Conservation (phyloP, 2,888 invertebrate genomes). For the Meganola albula region DNA sequence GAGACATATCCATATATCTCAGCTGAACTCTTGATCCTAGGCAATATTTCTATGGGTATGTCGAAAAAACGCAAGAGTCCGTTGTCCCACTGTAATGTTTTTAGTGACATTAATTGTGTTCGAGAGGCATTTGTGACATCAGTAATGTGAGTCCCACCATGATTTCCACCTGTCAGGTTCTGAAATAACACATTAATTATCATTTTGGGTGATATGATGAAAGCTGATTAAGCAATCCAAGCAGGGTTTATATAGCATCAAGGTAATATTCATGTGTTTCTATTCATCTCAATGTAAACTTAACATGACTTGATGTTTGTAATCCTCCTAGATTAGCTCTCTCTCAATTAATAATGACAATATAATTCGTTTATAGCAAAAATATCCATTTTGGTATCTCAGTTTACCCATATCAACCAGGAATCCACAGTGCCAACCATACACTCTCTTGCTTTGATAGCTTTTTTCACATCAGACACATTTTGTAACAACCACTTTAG, state of each 20-base stretch:
- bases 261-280: no score
- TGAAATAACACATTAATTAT: constrained; percentile 32
- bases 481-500: constrained; percentile 95
- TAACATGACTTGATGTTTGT: no score
- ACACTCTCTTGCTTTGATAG: constrained; percentile 83
- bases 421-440: constrained; percentile 94
- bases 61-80: constrained; percentile 91
- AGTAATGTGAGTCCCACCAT: constrained; percentile 85
- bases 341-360: no score
- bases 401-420: constrained; percentile 94
- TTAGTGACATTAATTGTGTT: constrained; percentile 96
- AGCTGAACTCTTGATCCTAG: constrained; percentile 92
- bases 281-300: no score
- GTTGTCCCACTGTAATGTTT: constrained; percentile 93
- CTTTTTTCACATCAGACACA: constrained; percentile 83
- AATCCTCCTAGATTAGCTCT: no score
- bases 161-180: constrained; percentile 79
- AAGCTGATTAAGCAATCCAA: no score
- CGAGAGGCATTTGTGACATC: constrained; percentile 98
- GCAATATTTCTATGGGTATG: constrained; percentile 89
- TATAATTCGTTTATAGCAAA: no score
- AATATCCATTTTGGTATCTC: no score
- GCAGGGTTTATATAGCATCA: no score
- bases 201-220: no score
- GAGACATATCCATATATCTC: constrained; percentile 93